Evolutionary conservation across 2,797 vertebrate species (phyloP), one percentile per base, ranked within the genome.

Genomic region (Kryptopterus vitreolus): DNA sequence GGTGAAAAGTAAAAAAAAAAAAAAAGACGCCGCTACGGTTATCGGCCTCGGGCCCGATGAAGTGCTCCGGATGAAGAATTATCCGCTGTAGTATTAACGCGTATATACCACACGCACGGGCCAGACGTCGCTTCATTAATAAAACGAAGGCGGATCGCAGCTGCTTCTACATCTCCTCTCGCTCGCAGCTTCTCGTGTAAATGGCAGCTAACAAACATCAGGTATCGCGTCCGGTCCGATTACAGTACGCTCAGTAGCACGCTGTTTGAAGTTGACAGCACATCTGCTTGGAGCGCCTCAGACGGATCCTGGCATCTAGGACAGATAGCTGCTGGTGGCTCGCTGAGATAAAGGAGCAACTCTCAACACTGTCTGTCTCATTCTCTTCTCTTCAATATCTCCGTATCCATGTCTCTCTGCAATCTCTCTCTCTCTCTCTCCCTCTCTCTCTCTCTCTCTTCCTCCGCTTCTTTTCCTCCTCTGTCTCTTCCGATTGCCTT

Each of bases 221-320:
- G 88, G 66, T 94, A 94, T 94, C 91, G 89, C 94, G 95, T 96
- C 95, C 95, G 90, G 92, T 95, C 90, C 80, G 90, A 94, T 98
- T 95, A 95, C 92, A 90, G 93, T 87, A 87, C 90, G 88, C 90
- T 92, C 92, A 91, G 92, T 92, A 94, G 91, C 93, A 91, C 88
- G 87, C 89, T 93, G 93, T 93, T 94, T 92, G 92, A 87, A 94
- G 92, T 92, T 95, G 94, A 96, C 95, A 94, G 94, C 91, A 81
- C 92, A 95, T 95, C 94, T 96, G 91, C 91, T 91, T 92, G 86
- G 89, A 93, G 91, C 88, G 90, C 63, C 89, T 84, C 92, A 93
- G 95, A 96, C 94, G 94, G 93, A 92, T 91, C 89, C 85, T 94
- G 94, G 92, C 92, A 94, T 94, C 93, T 94, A 93, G 95, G 94